Base-by-base conservation (phyloP, 2,113 vertebrate genomes). In the Nettapus auritus region DNA sequence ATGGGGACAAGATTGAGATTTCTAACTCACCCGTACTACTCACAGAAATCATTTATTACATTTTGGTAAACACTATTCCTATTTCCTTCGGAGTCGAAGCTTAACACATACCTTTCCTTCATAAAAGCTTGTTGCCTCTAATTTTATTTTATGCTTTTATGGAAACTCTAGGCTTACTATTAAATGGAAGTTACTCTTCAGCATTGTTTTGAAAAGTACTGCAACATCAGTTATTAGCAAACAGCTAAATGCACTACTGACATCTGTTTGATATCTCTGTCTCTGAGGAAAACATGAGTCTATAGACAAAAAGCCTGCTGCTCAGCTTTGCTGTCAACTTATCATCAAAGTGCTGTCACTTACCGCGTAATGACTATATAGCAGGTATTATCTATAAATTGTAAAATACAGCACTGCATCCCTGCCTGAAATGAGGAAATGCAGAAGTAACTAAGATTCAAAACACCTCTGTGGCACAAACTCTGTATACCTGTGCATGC, bases 271-370 rank as follows among this genome's bases (percentile, higher is more conserved):
- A 38, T 89, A 57, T 71, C 57, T 4, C 88, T 0, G 4, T 40
- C 26, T 57, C 86, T 13, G 59, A 88, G 90, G 93, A 88, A 80
- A 75, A 85, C 73, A 83, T 31, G 56, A 69, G 42, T 26, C 67
- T 17, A 1, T 1, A 87, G 87, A 95, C 90, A 91, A 70, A 13
- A 16, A 40, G 52, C 36, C 42, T 46, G 34, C 82, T 68, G 79
- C 79, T 94, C 86, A 18, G 71, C 71, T 82, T 4, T n/a, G 64
- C 92, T 94, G 87, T 59, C 93, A 93, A 44, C 82, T 80, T 42
- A 29, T 17, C 90, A 83, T 7, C 91, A 60, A 52, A 64, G 69
- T 64, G 55, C 88, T 94, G 85, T 29, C 93, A 95, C 66, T 42
- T 26, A 19, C 69, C 21, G 1, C 5, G 0, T n/a, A 76, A 28